Evolutionary conservation across 2,888 invertebrate species (phyloP).

Genomic region (Harmothoe impar): DNA sequence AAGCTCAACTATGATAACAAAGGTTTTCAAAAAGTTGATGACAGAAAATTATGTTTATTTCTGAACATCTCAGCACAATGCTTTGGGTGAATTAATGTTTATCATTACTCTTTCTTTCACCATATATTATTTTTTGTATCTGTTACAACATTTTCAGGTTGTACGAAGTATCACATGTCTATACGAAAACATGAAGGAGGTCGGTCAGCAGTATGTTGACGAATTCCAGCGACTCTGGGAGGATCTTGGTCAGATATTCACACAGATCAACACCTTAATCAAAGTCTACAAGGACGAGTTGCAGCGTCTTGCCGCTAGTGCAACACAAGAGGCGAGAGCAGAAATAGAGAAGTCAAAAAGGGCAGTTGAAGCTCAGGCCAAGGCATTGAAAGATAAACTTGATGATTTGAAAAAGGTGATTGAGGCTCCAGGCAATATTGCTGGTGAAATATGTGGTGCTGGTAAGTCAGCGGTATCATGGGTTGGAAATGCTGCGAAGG

Average conservation of each 20-base stretch:
- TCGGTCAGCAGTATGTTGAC: neutral
- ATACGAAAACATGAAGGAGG: neutral
- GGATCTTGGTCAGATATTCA: neutral
- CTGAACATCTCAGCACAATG: neutral
- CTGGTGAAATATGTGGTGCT: neutral
- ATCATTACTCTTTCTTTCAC: neutral
- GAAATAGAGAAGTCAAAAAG: conserved; percentile 9
- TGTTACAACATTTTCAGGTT: neutral
- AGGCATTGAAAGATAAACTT: neutral
- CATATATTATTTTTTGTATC: neutral
- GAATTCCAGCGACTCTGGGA: neutral
- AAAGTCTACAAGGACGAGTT: neutral
- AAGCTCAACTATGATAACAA: too few species aligned
- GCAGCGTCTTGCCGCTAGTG: neutral
- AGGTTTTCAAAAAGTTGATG: too few species aligned
- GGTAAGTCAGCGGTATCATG: neutral
- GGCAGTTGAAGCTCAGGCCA: neutral
- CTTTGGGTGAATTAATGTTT: neutral
- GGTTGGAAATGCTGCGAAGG: neutral
- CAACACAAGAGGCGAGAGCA: neutral
- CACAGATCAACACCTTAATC: neutral
- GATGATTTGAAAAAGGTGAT: neutral
- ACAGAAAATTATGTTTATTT: too few species aligned
- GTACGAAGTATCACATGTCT: neutral
- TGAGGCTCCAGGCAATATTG: neutral